Conservation (phyloP, 2,888 invertebrate genomes). For the Dicycla oo region DNA sequence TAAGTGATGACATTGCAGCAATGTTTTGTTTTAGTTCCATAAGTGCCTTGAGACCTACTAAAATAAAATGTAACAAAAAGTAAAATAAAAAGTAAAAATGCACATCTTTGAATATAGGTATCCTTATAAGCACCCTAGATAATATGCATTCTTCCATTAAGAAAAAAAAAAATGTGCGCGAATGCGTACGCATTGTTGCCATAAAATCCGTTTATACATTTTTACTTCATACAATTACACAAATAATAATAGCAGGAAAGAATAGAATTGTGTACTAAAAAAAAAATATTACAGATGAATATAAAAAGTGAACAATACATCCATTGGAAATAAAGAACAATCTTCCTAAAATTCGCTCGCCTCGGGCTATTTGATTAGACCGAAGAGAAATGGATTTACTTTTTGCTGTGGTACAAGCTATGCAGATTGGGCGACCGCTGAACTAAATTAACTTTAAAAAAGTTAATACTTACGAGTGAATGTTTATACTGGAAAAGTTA, state of each 20-base stretch:
- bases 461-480: too few relatives aligned
- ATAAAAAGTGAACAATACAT: conserved; percentile 2
- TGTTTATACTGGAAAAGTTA: too few relatives aligned
- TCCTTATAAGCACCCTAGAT: too few relatives aligned
- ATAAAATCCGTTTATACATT: too few relatives aligned
- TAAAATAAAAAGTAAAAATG: not conserved
- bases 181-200: too few relatives aligned
- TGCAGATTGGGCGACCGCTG: not conserved
- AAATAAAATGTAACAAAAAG: not conserved
- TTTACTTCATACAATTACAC: too few relatives aligned
- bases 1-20: conserved; percentile 14
- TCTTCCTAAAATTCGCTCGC: conserved; percentile 23
- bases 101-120: too few relatives aligned
- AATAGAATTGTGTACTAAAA: not conserved
- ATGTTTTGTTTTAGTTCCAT: not conserved
- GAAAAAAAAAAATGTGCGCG: too few relatives aligned
- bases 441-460: too few relatives aligned
- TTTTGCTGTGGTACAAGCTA: conserved; percentile 11
- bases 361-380: conserved; percentile 33
- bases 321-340: conserved; percentile 27
- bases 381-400: conserved; percentile 2
- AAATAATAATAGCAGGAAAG: too few relatives aligned
- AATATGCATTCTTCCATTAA: too few relatives aligned
- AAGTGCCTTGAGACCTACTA: not conserved
- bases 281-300: not conserved